These are phyloP conservation scores for Camponotus floridanus DNA, from an alignment of 1,140 invertebrate genomes.

Conservation along the genomic window DNA sequence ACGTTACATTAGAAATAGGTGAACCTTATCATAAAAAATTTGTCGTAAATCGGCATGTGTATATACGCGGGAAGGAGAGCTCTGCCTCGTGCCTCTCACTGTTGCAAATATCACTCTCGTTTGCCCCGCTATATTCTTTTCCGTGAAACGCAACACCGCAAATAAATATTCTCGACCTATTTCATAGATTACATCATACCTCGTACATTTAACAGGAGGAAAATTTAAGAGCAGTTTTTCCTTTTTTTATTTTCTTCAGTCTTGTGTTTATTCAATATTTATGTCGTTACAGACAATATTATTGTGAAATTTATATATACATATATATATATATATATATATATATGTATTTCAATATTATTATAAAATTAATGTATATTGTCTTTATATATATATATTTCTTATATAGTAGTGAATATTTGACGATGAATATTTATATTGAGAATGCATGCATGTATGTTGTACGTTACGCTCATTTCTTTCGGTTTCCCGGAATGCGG, in stretches of 20 bases:
- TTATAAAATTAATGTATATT: background rate
- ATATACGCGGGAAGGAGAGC: background rate
- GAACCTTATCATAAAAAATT: constrained; percentile 1
- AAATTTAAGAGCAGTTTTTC: background rate
- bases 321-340: background rate
- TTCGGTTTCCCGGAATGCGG: background rate
- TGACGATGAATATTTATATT: background rate
- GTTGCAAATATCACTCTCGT: constrained; percentile 7
- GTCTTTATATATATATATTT: background rate
- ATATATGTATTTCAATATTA: too few relatives aligned
- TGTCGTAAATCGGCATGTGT: background rate
- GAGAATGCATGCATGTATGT: too few relatives aligned
- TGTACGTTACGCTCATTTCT: background rate
- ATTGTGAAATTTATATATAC: background rate
- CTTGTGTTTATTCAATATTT: background rate
- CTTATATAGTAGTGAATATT: background rate
- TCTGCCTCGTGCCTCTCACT: background rate
- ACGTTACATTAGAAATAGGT: constrained; percentile 13
- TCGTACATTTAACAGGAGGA: background rate
- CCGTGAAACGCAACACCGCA: background rate
- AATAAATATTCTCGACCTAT: background rate
- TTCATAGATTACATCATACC: background rate
- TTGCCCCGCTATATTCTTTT: background rate
- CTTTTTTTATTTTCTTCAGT: background rate
- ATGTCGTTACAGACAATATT: background rate